Evolutionary conservation across 2,888 invertebrate species (phyloP).

Genomic region (Lasioglossum marginatum): DNA sequence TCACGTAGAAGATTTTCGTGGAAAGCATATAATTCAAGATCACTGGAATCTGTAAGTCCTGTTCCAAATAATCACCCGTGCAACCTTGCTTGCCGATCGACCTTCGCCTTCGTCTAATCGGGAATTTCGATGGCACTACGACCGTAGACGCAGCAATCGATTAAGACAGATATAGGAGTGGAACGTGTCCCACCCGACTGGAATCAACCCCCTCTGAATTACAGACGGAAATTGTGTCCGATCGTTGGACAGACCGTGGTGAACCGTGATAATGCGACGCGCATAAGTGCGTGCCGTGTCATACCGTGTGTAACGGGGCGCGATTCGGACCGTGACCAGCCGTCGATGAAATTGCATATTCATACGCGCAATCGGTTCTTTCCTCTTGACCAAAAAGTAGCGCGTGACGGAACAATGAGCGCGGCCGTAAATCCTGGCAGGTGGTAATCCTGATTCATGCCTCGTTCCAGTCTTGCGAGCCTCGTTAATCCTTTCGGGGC

Average conservation of each 20-base stretch:
- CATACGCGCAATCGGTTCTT: slow-evolving; percentile 46
- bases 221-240: background rate
- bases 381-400: slow-evolving; percentile 46
- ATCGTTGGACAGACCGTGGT: background rate
- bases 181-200: background rate
- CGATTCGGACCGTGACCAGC: slow-evolving; percentile 39
- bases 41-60: background rate
- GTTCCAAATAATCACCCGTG: background rate
- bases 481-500: slow-evolving; percentile 58
- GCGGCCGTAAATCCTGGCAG: slow-evolving; percentile 63
- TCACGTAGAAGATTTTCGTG: no score
- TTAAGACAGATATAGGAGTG: background rate
- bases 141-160: background rate
- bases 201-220: background rate
- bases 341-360: slow-evolving; percentile 66
- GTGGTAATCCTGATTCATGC: slow-evolving; percentile 72
- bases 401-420: slow-evolving; percentile 46
- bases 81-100: background rate
- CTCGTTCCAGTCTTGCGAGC: slow-evolving; percentile 58
- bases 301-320: slow-evolving; percentile 1
- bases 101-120: background rate
- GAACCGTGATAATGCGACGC: slow-evolving; percentile 6
- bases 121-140: background rate
- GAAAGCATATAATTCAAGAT: background rate
- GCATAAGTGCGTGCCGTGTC: slow-evolving; percentile 6